Evolutionary conservation across 2,888 invertebrate genomes (phyloP), one percentile per base, ranked within the genome.

Genomic region (Papilio demoleus): DNA sequence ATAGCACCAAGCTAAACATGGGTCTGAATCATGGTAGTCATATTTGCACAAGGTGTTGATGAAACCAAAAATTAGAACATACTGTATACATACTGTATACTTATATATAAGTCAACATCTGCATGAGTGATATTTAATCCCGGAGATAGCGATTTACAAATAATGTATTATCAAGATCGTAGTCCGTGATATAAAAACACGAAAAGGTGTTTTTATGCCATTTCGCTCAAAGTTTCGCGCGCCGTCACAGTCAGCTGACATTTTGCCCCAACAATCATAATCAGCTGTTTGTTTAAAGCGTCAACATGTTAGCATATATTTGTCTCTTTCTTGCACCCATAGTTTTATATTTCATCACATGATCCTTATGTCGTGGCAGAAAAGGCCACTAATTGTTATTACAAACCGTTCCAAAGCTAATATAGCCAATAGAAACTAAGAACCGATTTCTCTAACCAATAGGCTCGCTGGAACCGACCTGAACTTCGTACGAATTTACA

Each of bases 401-500:
- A 59, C 17, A 56, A 17, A 17, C 53, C 61, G 34, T 66, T 69
- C 70, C 8, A 67, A 68, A 65, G 17, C 40, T 56, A n/a, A 27
- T 11, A 31, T 45, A 58, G 65, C 86, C 83, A 87, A 86, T 85
- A 71, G 75, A 56, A 78, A 22, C 27, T n/a, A 38, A 31, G 70
- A 24, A n/a, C 61, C 59, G 14, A 22, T 60, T 11, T 14, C 70
- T 73, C 74, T 79, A 71, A 59, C 67, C 70, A 72, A 66, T 76
- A 71, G 76, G 74, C 74, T 75, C 61, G 24, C 67, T 71, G 17
- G 19, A 19, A 80, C 69, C 45, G 59, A 72, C 70, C 72, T 87
- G 91, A 91, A 89, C 78, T 77, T 87, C 84, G 88, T 76, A 50
- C 82, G 74, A 76, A 74, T 76, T 67, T 75, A 62, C 70, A 73